These are phyloP conservation scores for Aquatica leii DNA, from an alignment of 2,888 invertebrate genomes.

Conservation along the genomic window DNA sequence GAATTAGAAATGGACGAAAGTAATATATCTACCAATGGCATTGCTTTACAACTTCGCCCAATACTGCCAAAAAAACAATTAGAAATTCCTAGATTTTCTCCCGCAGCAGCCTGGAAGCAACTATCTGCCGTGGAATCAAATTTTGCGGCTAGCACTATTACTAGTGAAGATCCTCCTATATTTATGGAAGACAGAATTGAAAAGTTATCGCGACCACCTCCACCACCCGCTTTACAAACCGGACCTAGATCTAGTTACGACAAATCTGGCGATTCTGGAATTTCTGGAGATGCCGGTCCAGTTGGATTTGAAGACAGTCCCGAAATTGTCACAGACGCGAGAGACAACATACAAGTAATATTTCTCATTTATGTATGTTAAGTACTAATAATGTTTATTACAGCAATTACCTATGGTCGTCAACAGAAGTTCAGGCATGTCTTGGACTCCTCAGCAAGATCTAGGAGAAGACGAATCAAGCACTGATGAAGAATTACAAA, in stretches of 20 bases:
- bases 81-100: conserved; percentile 82
- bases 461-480: conserved; percentile 66
- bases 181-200: conserved; percentile 65
- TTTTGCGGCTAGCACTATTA: conserved; percentile 40
- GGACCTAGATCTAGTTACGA: conserved; percentile 68
- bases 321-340: conserved; percentile 50
- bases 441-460: conserved; percentile 90
- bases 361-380: background rate
- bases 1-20: conserved; percentile 60
- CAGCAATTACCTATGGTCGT: conserved; percentile 26
- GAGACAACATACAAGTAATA: conserved; percentile 52
- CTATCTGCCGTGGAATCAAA: conserved; percentile 69
- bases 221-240: conserved; percentile 60
- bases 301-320: conserved; percentile 64
- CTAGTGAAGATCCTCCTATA: conserved; percentile 55
- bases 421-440: conserved; percentile 46
- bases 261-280: conserved; percentile 85
- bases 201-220: conserved; percentile 62
- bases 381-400: conserved; percentile 9
- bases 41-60: conserved; percentile 77
- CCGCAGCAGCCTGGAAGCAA: conserved; percentile 83
- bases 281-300: conserved; percentile 79
- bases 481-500: conserved; percentile 52
- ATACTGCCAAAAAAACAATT: conserved; percentile 81
- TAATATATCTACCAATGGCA: conserved; percentile 64